phyloP scores from a whole-genome alignment of 2,888 invertebrate genomes.

The Carterocephalus palaemon region DNA sequence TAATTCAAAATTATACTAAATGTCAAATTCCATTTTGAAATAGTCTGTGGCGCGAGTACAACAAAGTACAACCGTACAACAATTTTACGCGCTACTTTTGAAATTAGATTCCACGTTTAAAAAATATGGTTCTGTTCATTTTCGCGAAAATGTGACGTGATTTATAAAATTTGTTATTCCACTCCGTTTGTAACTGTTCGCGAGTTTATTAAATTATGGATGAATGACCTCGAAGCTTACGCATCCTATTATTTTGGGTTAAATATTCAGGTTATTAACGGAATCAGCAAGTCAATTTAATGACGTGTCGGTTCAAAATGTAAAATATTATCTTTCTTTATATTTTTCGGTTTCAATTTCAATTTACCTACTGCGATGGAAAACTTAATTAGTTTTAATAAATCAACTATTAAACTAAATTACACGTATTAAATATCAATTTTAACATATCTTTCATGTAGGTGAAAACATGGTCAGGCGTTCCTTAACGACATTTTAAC shows the following conservation, averaged over 20 bases:
- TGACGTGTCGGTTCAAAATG: too few species aligned
- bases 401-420: too few species aligned
- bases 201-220: slow-evolving; percentile 9
- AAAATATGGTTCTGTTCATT: slow-evolving; percentile 7
- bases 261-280: slow-evolving; percentile 14
- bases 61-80: too few species aligned
- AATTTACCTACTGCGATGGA: too few species aligned
- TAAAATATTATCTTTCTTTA: too few species aligned
- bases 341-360: too few species aligned
- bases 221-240: slow-evolving; percentile 14
- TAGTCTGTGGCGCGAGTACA: slow-evolving; percentile 35
- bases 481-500: too few species aligned
- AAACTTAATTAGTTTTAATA: too few species aligned
- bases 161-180: slow-evolving; percentile 13
- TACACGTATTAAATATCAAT: too few species aligned
- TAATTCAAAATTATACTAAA: slow-evolving; percentile 42
- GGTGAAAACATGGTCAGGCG: too few species aligned
- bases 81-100: not conserved
- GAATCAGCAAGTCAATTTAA: not conserved
- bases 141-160: slow-evolving; percentile 21
- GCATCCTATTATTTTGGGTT: slow-evolving; percentile 15
- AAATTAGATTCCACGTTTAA: not conserved
- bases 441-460: too few species aligned
- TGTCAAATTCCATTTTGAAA: slow-evolving; percentile 52
- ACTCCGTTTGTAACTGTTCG: slow-evolving; percentile 10